phyloP scores from a whole-genome alignment of 2,113 vertebrate genomes.

The Rhizomys pruinosus region DNA sequence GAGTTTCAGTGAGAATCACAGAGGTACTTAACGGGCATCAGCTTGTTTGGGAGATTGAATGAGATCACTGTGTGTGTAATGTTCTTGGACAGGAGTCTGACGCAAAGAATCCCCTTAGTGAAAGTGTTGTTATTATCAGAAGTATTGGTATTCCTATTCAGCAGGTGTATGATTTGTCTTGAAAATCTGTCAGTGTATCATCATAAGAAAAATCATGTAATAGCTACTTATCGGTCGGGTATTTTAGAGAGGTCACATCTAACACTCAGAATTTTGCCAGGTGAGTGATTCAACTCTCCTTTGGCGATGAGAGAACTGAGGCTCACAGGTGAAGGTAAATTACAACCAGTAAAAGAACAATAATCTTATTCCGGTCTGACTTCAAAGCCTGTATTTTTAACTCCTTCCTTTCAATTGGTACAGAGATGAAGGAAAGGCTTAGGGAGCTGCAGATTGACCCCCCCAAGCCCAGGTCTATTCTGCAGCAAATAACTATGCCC shows the following conservation, averaged over 20 bases:
- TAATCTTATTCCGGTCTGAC: slow-evolving; percentile 18
- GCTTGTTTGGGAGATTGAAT: not conserved
- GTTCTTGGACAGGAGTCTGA: not conserved
- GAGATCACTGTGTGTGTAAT: not conserved
- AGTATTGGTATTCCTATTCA: not conserved
- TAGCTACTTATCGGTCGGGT: not conserved
- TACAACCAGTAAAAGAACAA: not conserved
- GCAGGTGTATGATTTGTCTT: slow-evolving; percentile 17
- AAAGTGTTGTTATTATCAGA: not conserved
- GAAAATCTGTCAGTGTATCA: not conserved
- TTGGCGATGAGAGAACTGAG: not conserved
- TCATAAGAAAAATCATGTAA: not conserved
- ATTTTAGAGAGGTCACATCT: not conserved
- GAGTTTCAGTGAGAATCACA: not conserved
- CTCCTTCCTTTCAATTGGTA: not conserved
- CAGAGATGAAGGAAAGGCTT: not conserved
- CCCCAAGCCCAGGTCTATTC: not conserved
- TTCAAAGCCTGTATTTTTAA: not conserved
- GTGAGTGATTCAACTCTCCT: not conserved
- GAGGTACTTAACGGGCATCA: not conserved
- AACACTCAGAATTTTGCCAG: not conserved
- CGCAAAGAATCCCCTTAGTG: not conserved
- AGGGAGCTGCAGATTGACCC: not conserved
- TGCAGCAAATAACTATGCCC: not conserved
- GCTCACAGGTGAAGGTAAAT: not conserved